Conservation (phyloP, 2,797 vertebrate species). For the Anomalospiza imberbis region DNA sequence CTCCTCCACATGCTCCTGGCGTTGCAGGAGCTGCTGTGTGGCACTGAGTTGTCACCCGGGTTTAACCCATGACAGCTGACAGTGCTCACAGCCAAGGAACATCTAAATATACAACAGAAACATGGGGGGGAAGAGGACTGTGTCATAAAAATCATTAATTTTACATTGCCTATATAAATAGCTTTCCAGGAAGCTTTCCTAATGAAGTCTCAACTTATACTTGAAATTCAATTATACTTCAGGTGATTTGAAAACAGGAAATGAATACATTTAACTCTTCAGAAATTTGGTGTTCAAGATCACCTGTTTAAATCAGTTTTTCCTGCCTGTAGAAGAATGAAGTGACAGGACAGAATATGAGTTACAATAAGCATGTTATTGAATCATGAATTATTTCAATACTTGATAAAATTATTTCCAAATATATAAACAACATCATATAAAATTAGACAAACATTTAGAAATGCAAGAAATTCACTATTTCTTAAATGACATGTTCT, state of each 20-base stretch:
- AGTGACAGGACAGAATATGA: background rate
- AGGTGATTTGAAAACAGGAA: background rate
- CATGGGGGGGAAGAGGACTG: background rate
- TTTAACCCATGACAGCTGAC: background rate
- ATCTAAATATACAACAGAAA: background rate
- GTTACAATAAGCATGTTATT: background rate
- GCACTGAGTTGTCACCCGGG: background rate
- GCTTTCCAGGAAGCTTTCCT: background rate
- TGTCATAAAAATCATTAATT: background rate
- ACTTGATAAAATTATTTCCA: background rate
- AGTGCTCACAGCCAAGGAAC: background rate
- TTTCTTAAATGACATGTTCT: background rate
- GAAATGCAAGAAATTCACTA: background rate
- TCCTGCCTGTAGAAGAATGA: background rate
- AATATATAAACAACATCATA: background rate
- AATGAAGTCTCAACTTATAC: conserved; percentile 11
- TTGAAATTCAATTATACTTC: conserved; percentile 6
- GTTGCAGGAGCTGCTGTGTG: background rate
- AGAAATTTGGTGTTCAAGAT: background rate
- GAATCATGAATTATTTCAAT: background rate
- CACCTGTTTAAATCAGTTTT: background rate
- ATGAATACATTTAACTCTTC: background rate
- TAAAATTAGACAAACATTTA: background rate
- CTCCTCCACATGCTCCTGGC: background rate
- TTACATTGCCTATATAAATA: background rate